Conservation (phyloP, 30 jellyfish, hydroid and myxozoan species). For the Turritopsis rubra region DNA sequence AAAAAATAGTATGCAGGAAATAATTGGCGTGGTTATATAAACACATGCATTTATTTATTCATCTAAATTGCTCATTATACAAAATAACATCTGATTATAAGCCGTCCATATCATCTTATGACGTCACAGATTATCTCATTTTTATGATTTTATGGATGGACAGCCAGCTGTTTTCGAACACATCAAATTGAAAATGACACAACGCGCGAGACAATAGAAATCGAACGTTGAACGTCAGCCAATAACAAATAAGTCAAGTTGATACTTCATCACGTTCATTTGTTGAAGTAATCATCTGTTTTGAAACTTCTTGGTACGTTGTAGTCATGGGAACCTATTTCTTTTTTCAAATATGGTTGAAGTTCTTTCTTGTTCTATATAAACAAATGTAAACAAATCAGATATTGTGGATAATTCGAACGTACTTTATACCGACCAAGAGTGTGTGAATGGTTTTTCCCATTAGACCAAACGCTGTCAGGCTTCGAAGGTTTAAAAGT, state of each 20-base stretch:
- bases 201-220: background rate
- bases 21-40: background rate
- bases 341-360: constrained; percentile 9
- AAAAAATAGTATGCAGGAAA: background rate
- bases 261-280: background rate
- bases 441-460: too few relatives aligned
- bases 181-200: background rate
- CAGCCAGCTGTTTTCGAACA: background rate
- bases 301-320: background rate
- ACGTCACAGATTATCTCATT: background rate
- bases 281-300: constrained; percentile 8
- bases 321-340: constrained; percentile 4
- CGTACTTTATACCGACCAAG: too few relatives aligned
- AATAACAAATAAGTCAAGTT: too few relatives aligned
- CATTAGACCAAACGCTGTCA: too few relatives aligned
- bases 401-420: too few relatives aligned
- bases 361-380: constrained; percentile 1
- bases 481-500: too few relatives aligned
- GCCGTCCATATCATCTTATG: background rate
- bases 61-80: background rate
- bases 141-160: background rate
- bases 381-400: background rate
- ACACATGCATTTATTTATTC: background rate
- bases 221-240: background rate
- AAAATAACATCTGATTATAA: background rate